A percentile compares a stretch with the other conserved stretches of the same genome.
Evolutionary conservation across 2,888 invertebrate species (phyloP).

Genomic region (Drosophila anomelani): DNA sequence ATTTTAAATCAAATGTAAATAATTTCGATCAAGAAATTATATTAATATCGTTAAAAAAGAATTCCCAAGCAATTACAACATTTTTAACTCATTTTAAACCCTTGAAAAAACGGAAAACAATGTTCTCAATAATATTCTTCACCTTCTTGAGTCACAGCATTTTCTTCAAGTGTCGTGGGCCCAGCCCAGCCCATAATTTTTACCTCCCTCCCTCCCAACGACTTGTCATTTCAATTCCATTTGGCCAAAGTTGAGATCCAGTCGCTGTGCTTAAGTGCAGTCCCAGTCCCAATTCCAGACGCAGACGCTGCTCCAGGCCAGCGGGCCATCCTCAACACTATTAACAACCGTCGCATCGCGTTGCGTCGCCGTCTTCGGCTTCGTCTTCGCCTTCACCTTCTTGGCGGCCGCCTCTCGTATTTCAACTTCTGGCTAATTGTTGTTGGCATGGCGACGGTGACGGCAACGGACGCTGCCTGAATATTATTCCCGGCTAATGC

Average conservation of each 20-base stretch:
- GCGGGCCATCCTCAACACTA: constrained; percentile 39
- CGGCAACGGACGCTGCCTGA: constrained; percentile 38
- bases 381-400: constrained; percentile 1
- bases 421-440: constrained; percentile 45
- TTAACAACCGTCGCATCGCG: constrained; percentile 15
- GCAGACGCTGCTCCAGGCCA: constrained; percentile 32
- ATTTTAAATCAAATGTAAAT: too few species aligned
- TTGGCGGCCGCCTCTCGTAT: constrained; percentile 39
- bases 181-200: constrained; percentile 17
- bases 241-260: constrained; percentile 75
- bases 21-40: neutral
- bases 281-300: constrained; percentile 36
- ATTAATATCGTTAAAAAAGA: neutral
- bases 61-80: neutral
- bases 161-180: constrained; percentile 13
- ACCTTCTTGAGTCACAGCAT: neutral
- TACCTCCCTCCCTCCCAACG: neutral
- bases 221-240: constrained; percentile 68
- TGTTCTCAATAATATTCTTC: neutral
- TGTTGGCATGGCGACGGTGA: constrained; percentile 36
- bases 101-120: neutral
- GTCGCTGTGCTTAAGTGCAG: constrained; percentile 68
- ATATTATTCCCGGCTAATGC: constrained; percentile 42
- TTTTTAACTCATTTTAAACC: neutral
- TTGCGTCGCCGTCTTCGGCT: neutral